Evolutionary conservation across 2,888 invertebrate species (phyloP).

Genomic region (Melieria crassipennis): DNA sequence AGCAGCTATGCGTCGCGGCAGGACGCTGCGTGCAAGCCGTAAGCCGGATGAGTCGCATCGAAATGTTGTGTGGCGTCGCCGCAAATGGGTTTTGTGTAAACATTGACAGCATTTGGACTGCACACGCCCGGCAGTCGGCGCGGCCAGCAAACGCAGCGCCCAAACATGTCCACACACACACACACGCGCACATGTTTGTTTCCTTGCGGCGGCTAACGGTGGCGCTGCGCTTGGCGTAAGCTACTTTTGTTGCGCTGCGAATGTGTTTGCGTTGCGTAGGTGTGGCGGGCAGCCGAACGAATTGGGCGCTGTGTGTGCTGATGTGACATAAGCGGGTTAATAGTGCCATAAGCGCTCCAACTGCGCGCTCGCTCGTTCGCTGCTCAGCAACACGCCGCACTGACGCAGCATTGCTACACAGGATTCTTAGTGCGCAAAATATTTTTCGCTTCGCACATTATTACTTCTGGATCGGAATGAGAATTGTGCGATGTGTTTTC

Average conservation of each 20-base stretch:
- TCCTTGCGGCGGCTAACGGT: no score
- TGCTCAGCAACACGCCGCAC: background rate
- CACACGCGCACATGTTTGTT: no score
- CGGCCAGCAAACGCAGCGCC: background rate
- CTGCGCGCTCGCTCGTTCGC: slow-evolving; percentile 4
- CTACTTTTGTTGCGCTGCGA: no score
- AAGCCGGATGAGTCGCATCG: slow-evolving; percentile 15
- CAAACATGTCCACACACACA: background rate
- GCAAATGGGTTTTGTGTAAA: slow-evolving; percentile 47
- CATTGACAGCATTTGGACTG: slow-evolving; percentile 55
- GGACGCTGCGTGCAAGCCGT: background rate
- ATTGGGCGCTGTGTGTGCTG: background rate
- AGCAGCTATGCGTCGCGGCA: background rate
- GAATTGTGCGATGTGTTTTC: slow-evolving; percentile 16
- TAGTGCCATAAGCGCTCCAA: slow-evolving; percentile 33
- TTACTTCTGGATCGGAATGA: slow-evolving; percentile 9
- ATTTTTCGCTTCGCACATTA: slow-evolving; percentile 27
- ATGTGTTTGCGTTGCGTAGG: no score
- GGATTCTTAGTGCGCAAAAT: slow-evolving; percentile 23
- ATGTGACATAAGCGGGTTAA: slow-evolving; percentile 35
- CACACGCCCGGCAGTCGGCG: background rate
- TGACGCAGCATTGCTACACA: background rate
- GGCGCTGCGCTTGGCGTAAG: no score
- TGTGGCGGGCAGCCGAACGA: no score
- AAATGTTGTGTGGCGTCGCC: background rate